A percentile compares a stretch with the other conserved stretches of the same genome.
These are phyloP conservation scores for Drosophila ustulata DNA, from an alignment of 2,888 invertebrate genomes.

Conservation along the genomic window DNA sequence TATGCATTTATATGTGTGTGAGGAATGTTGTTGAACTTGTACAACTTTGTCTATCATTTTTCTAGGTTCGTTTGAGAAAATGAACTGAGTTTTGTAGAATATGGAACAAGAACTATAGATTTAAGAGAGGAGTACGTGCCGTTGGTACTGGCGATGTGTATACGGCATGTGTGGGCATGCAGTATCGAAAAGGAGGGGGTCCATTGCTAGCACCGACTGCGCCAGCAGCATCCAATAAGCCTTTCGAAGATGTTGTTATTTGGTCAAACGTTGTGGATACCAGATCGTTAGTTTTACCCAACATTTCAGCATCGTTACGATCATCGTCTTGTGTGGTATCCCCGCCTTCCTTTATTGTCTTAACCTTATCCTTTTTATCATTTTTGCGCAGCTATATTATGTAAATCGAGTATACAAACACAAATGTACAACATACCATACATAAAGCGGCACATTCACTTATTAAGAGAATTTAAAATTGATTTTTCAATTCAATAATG, in stretches of 20 bases:
- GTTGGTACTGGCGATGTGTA: slow-evolving; percentile 88
- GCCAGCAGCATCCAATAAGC: slow-evolving; percentile 30
- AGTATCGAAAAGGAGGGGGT: slow-evolving; percentile 86
- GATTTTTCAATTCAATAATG: not conserved
- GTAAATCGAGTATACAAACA: slow-evolving; percentile 48
- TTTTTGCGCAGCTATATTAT: slow-evolving; percentile 82
- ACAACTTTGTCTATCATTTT: slow-evolving; percentile 1
- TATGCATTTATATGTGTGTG: slow-evolving; percentile 17
- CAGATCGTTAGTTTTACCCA: slow-evolving; percentile 22
- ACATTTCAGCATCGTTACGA: slow-evolving; percentile 36
- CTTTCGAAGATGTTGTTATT: slow-evolving; percentile 18
- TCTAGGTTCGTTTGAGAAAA: slow-evolving; percentile 9
- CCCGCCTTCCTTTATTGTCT: slow-evolving; percentile 61
- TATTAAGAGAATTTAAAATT: slow-evolving; percentile 12
- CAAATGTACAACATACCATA: slow-evolving; percentile 39
- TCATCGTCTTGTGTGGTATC: slow-evolving; percentile 54
- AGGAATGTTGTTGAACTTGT: not conserved
- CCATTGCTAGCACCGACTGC: slow-evolving; percentile 60
- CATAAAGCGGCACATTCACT: slow-evolving; percentile 13
- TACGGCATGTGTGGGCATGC: slow-evolving; percentile 88
- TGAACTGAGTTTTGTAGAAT: not conserved
- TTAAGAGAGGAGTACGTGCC: slow-evolving; percentile 86
- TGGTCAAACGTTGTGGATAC: slow-evolving; percentile 40
- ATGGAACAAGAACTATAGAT: not conserved
- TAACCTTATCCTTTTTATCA: slow-evolving; percentile 79